Conservation (phyloP, 1,140 invertebrate genomes). For the Tenebrio molitor region DNA sequence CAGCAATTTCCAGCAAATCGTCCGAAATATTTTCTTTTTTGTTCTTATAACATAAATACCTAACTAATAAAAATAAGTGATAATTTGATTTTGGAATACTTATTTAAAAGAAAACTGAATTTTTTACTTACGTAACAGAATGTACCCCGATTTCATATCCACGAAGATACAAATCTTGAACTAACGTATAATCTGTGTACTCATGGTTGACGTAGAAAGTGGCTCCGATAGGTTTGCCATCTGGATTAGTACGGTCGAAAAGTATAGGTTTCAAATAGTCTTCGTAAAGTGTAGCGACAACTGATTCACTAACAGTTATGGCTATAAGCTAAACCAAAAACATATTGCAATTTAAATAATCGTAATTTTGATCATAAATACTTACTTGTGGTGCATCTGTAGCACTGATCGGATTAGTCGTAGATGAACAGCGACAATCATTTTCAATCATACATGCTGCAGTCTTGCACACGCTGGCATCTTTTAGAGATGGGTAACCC, state of each 20-base stretch:
- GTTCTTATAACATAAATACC: too few species aligned
- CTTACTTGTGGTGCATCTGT: conserved; percentile 57
- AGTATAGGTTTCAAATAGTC: conserved; percentile 74
- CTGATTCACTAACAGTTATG: conserved; percentile 78
- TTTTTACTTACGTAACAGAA: conserved; percentile 74
- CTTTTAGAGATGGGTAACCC: neutral
- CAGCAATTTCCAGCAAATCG: too few species aligned
- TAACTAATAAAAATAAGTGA: too few species aligned
- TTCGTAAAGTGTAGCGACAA: conserved; percentile 74
- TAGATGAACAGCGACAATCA: conserved; percentile 50
- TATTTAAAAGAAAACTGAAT: too few species aligned
- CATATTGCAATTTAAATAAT: neutral
- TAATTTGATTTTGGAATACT: too few species aligned
- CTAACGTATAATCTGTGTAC: conserved; percentile 76
- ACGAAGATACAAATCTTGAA: conserved; percentile 74
- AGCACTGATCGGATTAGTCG: conserved; percentile 38
- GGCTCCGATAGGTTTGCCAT: conserved; percentile 73
- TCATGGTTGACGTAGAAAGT: conserved; percentile 81
- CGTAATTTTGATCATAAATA: neutral
- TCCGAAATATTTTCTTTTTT: too few species aligned
- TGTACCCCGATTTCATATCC: conserved; percentile 81
- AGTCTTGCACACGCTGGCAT: conserved; percentile 41
- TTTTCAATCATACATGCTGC: conserved; percentile 46
- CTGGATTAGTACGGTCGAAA: conserved; percentile 72
- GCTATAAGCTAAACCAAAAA: conserved; percentile 71